Evolutionary conservation across 2,113 vertebrate species (phyloP).

Genomic region (Hippopotamus amphibius): DNA sequence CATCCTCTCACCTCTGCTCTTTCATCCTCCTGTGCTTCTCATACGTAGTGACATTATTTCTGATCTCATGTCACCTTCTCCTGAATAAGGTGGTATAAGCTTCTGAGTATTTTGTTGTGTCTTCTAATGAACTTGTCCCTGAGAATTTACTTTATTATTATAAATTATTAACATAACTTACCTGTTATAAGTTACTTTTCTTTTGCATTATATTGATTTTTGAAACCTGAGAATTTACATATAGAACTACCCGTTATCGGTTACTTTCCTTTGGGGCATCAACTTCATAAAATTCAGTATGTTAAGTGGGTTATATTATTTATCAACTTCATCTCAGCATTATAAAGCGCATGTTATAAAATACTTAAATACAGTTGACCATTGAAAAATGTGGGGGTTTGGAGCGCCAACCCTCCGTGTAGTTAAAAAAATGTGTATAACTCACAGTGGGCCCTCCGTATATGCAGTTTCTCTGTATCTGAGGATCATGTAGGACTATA

Average conservation of each 20-base stretch:
- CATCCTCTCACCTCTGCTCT: background rate
- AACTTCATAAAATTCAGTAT: conserved; percentile 15
- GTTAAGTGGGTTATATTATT: background rate
- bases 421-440: background rate
- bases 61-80: background rate
- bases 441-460: background rate
- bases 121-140: background rate
- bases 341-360: background rate
- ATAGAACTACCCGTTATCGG: background rate
- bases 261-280: background rate
- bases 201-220: background rate
- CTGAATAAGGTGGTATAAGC: background rate
- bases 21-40: background rate
- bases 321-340: conserved; percentile 25
- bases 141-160: background rate
- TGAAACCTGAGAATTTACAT: background rate
- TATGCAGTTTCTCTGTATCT: background rate
- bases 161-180: background rate
- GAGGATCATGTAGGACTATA: background rate
- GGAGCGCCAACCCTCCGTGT: background rate
- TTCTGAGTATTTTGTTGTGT: background rate
- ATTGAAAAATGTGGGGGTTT: background rate
- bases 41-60: background rate
- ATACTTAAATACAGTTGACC: background rate
- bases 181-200: background rate